Base-by-base conservation (phyloP, 2,797 vertebrate genomes). In the Clarias fuscus region DNA sequence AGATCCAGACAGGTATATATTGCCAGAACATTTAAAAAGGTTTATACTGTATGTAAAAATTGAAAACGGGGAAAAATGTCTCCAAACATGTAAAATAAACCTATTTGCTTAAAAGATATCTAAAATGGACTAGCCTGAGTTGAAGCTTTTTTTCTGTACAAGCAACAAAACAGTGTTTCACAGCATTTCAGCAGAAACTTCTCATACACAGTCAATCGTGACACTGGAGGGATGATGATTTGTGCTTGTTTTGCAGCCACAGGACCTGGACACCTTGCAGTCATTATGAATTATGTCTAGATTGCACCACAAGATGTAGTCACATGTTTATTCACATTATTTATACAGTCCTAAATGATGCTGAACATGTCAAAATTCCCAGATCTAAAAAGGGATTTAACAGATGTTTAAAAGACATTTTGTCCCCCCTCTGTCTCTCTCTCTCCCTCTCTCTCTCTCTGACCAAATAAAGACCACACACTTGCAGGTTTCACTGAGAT, bases 391-490 rank as follows among this genome's bases (percentile, higher is more conserved):
- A 3, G 6, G 40, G 33, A 62, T 37, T 24, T 62, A 37, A 40
- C 78, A 80, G 58, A 65, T 81, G 59, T 37, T 61, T 61, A 37
- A 78, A 18, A 78, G 30, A 59, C 75, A 61, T 37, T 61, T 22
- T 22, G 30, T 18, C 61, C 24, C 65, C 1, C 27, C 43, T 7
- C 43, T 75, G 3, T 56, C 37, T 37, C 37, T 37, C 5, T 73
- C 43, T 15, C 40, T 72, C 37, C 2, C 33, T 37, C 37, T 37
- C 53, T 56, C 3, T 75, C 43, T 17, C 43, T 75, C 37, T 37
- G 27, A 78, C 27, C 59, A 17, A 15, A 40, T 64, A 40, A 40
- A 64, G 33, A 64, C 77, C 78, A 81, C 61, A 64, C 33, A 24
- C 77, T 80, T 37, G 76, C 30, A 40, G 27, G 17, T 43, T 43